A percentile compares a stretch with the other conserved stretches of the same genome.
These are phyloP conservation scores for Drosophila monieri DNA, from an alignment of 2,888 invertebrate species.

Conservation along the genomic window DNA sequence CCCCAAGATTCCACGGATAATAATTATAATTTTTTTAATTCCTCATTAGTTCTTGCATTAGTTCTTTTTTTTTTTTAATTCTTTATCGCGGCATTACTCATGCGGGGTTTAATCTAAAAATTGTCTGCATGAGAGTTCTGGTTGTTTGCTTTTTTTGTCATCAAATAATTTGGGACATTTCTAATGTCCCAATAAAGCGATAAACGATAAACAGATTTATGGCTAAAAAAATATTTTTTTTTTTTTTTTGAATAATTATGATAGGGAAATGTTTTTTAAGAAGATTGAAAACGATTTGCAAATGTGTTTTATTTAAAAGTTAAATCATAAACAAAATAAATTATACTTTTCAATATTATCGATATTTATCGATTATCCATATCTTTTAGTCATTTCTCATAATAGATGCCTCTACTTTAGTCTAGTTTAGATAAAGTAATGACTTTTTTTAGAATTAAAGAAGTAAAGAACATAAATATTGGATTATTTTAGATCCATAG, in stretches of 20 bases:
- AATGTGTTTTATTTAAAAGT: too few species aligned
- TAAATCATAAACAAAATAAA: too few species aligned
- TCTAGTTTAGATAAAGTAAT: too few species aligned
- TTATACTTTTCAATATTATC: too few species aligned
- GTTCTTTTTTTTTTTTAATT: not conserved
- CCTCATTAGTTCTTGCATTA: not conserved
- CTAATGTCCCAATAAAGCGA: not conserved
- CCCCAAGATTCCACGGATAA: not conserved
- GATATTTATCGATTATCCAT: too few species aligned
- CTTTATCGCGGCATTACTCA: not conserved
- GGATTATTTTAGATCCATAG: too few species aligned
- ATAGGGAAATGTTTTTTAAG: not conserved
- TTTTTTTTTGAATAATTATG: not conserved
- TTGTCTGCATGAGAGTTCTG: not conserved
- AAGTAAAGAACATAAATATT: too few species aligned
- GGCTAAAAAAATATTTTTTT: not conserved
- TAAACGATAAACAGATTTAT: constrained; percentile 3
- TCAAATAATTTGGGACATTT: not conserved
- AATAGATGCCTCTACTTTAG: too few species aligned
- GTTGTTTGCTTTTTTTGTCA: not conserved
- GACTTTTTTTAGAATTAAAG: too few species aligned
- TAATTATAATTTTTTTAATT: not conserved
- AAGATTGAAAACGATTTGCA: too few species aligned
- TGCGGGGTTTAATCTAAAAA: not conserved
- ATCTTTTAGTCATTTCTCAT: too few species aligned